Evolutionary conservation across 2,113 vertebrate genomes (phyloP), one percentile per base, ranked within the genome.

Genomic region (Tursiops truncatus): DNA sequence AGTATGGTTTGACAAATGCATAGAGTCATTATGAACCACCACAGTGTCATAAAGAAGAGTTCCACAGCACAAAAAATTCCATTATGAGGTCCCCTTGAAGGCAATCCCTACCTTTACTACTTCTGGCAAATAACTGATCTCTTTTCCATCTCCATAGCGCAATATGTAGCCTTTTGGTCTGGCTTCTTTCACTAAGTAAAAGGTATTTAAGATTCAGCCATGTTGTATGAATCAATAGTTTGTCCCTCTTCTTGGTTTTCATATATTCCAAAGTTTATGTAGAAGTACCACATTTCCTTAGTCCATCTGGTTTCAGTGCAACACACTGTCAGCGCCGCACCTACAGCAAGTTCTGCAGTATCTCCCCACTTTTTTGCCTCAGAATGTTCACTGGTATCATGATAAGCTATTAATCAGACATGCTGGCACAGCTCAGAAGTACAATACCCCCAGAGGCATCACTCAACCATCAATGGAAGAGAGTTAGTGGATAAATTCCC

Each of bases 161-260:
- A 68, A 86, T 25, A 26, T 18, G 4, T n/a, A 81, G 38, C 26
- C 47, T 76, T 88, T 36, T n/a, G 28, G 14, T 44, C 50, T 44
- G 89, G 76, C 41, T 96, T 86, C 58, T 62, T 82, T 63, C 38
- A n/a, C 14, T 56, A 47, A 41, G n/a, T 14, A 47, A 89, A 89
- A 60, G 18, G 17, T 23, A 73, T 15, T 58, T 53, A 68, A 50
- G 67, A 86, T 50, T 81, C 73, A 86, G 41, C 28, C 5, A 21
- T 33, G n/a, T 17, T 47, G 41, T 20, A 1, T 8, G 23, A 93
- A 53, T 50, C 38, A 53, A 41, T 0, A 53, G 21, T 50, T 28
- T 60, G 71, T 8, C 58, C 41, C 77, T 20, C 20, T 36, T 31
- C 62, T 58, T 31, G 58, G 2, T 67, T 65, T 50, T 74, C 17